Base-by-base conservation (phyloP, 2,797 vertebrate species). In the Phalanger gymnotis region DNA sequence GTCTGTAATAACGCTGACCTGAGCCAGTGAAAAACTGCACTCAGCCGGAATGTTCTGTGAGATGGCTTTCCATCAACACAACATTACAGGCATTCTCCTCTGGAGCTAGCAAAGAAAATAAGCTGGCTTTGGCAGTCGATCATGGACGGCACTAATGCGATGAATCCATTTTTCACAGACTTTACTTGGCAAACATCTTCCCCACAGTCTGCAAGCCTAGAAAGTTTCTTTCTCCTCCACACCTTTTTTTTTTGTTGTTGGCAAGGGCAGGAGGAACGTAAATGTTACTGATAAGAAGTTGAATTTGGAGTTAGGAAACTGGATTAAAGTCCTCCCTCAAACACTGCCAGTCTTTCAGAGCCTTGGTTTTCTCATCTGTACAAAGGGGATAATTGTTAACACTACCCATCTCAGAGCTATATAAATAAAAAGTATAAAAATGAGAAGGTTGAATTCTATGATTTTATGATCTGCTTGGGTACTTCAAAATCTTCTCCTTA, bases 131-230 rank as follows among this genome's bases (percentile, higher is more conserved):
- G 96, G 90, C 93, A 94, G 87, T 55, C 56, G 87, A 92, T 90
- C 81, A 87, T 22, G 90, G 34, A 90, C 89, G 94, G 91, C 55
- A 95, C 28, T 96, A 98, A 97, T 94, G 90, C 53, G 1, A 92
- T 95, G 91, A 98, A 96, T 93, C 93, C 47, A 95, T 95, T 98
- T 98, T 93, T 95, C 58, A 96, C 2, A 81, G 93, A 92, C 94
- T 97, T 97, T 96, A 34, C 90, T 97, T 96, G 94, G 96, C 94
- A 97, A 93, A 96, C 4, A n/a, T 93, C 94, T 98, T 94, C 91
- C 89, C 95, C 58, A 27, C 34, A 90, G 94, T 91, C 90, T 94
- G 90, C 66, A 97, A 96, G 96, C 22, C 66, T 92, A 94, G 93
- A 96, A 55, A 55, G 30, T 90, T 90, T 10, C 34, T 51, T 95